phyloP scores from a whole-genome alignment of 1,140 invertebrate species.

The Callitettix versicolor region DNA sequence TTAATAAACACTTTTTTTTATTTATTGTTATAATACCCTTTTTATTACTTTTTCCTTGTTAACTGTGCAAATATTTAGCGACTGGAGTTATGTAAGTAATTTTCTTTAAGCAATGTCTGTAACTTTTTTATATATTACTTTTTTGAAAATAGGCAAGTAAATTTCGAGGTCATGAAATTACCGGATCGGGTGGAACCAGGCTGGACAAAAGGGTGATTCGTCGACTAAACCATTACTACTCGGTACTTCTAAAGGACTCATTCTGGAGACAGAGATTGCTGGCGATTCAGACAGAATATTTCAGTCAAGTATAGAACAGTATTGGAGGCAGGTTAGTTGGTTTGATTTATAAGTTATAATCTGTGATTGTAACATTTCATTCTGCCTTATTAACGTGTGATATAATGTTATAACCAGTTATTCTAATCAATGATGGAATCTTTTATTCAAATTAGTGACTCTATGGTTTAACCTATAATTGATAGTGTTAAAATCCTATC shows the following conservation, averaged over 20 bases:
- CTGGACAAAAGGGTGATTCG: slow-evolving; percentile 27
- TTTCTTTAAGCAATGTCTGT: too few species aligned
- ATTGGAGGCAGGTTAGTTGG: slow-evolving; percentile 70
- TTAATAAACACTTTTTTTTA: too few species aligned
- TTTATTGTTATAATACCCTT: too few species aligned
- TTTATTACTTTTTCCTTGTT: too few species aligned
- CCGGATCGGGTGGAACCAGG: slow-evolving; percentile 81
- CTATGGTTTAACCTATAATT: too few species aligned
- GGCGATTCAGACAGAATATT: slow-evolving; percentile 72
- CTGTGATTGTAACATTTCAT: slow-evolving; percentile 16
- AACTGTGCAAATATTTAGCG: too few species aligned
- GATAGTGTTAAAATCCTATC: too few species aligned
- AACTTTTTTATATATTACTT: too few species aligned
- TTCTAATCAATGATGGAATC: too few species aligned
- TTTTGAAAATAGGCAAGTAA: slow-evolving; percentile 45
- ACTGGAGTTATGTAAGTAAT: not conserved
- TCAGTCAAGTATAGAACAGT: slow-evolving; percentile 62
- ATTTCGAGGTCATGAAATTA: slow-evolving; percentile 75
- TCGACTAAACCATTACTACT: slow-evolving; percentile 71
- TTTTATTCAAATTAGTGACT: too few species aligned
- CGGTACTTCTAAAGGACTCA: slow-evolving; percentile 82
- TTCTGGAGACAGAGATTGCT: slow-evolving; percentile 81
- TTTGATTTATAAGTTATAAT: not conserved
- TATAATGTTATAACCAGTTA: not conserved
- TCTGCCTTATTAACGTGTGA: not conserved